Base-by-base conservation (phyloP, 2,113 vertebrate species). In the Hassar affinis region DNA sequence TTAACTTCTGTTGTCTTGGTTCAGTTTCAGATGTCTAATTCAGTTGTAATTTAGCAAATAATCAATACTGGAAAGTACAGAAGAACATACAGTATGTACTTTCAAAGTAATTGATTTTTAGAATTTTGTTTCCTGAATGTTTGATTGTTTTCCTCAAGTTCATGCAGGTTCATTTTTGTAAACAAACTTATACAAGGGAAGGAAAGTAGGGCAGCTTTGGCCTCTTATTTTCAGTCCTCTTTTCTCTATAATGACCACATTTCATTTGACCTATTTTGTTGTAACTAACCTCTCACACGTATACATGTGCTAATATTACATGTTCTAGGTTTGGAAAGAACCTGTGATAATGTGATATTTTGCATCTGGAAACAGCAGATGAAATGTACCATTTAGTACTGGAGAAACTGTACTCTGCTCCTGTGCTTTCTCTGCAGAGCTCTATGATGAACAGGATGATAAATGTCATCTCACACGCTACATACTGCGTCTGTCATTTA, bases 131-230 rank as follows among this genome's bases (percentile, higher is more conserved):
- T 35, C 17, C 33, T 47, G 45, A 80, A 51, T n/a, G 12, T 80
- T 38, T 8, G 18, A 27, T 10, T 25, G 27, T 64, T n/a, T 62
- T 35, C 71, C 42, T 62, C 42, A 10, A 0, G 57, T 49, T 59
- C 6, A 17, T n/a, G 4, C 45, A 33, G 11, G 57, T 76, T 76
- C 45, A 64, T 18, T 83, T 82, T 75, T 68, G 18, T 57, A 71
- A 79, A 77, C 72, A 84, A 61, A 74, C 22, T 74, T 78, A 54
- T 86, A 74, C 87, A 91, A 88, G 61, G 78, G 35, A 61, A 79
- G 52, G 17, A 91, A 93, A 92, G 79, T 89, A 90, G 92, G 91
- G 74, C 87, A 54, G 66, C 85, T 86, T 86, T 78, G 14, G 8
- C 38, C 45, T 78, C 33, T 56, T 66, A 45, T 45, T 84, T 69